Base-by-base conservation (phyloP, 2,797 vertebrate species). In the Rhodeus uyekii region DNA sequence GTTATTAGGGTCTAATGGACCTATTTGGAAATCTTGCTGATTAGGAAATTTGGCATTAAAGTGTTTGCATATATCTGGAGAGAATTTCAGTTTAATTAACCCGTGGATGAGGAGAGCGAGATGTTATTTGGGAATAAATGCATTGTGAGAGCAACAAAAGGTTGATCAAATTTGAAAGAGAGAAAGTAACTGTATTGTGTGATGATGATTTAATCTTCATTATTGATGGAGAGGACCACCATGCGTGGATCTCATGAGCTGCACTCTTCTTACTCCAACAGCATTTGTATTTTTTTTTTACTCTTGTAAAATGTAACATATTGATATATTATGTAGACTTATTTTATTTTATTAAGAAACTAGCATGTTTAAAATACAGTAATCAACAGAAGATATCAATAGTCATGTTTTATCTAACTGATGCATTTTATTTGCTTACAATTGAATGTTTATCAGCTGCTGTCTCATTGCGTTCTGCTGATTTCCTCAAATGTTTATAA, bases 21-120 rank as follows among this genome's bases (percentile, higher is more conserved):
- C 90, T 91, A 42, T 60, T 89, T 88, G 44, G 87, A 91, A 90
- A 90, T 89, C 88, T 87, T 84, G 74, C 83, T 91, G 91, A 93
- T 92, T 92, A 90, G 89, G 85, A 89, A 92, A 92, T 91, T 90
- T 90, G 90, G 87, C 89, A 89, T 88, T 85, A 91, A 92, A 93
- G 88, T 83, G 69, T 78, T 82, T 72, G 34, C 68, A 53, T 81
- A 10, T n/a, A 14, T 73, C 58, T 73, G 58, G 36, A 72, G 55
- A 71, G 27, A 53, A 24, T 53, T 39, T 36, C 16, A 24, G 63
- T 39, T 76, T 58, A 81, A 84, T 84, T 44, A 81, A 58, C 55
- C 39, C 39, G 13, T 10, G n/a, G 39, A 63, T 29, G 42, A 69
- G n/a, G 22, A 80, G 39, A 55, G 38, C 24, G 44, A n/a, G 58